Conservation (phyloP, 2,797 vertebrate genomes). For the Amazonetta brasiliensis region DNA sequence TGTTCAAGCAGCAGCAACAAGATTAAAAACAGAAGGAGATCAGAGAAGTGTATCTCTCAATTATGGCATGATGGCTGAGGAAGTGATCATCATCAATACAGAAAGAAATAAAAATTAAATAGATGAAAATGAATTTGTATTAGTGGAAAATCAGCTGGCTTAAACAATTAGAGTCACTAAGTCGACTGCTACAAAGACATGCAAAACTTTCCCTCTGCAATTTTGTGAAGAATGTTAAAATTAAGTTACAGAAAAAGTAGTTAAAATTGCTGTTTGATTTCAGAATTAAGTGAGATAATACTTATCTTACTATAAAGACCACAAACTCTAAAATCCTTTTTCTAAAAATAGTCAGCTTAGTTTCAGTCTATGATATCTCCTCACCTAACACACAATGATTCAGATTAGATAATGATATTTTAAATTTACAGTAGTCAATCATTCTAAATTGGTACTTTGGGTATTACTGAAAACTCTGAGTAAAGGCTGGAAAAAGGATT, state of each 20-base stretch:
- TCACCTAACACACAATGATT: neutral
- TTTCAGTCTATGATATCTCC: neutral
- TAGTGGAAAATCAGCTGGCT: neutral
- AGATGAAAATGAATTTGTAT: neutral
- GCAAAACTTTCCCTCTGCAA: neutral
- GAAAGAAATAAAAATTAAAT: neutral
- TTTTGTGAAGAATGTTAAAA: neutral
- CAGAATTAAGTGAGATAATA: neutral
- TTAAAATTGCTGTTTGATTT: neutral
- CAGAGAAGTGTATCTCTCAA: neutral
- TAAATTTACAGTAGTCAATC: neutral
- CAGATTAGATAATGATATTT: neutral
- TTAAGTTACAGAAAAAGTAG: neutral
- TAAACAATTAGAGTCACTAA: neutral
- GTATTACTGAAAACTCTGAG: neutral
- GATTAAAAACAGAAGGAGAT: neutral
- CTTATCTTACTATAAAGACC: neutral
- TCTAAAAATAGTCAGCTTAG: neutral
- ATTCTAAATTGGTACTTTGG: neutral
- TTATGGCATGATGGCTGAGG: neutral
- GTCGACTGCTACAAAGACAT: neutral
- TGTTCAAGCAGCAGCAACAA: neutral
- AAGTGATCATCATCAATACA: neutral
- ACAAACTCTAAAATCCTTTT: neutral
- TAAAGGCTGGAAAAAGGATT: neutral